phyloP scores from a whole-genome alignment of 1,140 invertebrate genomes.

The Caerostris extrusa region DNA sequence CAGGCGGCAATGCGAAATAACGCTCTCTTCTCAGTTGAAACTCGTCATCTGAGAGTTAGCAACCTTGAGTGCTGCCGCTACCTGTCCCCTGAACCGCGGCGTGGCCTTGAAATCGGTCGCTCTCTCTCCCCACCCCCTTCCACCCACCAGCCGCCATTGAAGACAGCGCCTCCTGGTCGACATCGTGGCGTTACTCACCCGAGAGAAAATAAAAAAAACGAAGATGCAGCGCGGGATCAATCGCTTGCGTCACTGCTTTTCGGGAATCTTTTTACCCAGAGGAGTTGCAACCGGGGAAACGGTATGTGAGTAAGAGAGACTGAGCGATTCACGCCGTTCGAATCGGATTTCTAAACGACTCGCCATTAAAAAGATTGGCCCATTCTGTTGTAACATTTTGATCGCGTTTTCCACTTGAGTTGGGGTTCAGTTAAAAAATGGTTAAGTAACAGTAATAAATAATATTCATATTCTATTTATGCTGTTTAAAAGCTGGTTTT shows the following conservation, averaged over 20 bases:
- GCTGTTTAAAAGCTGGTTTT: no score
- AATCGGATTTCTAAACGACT: no score
- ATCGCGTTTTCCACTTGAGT: no score
- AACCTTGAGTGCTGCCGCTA: slow-evolving; percentile 45
- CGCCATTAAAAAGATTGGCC: no score
- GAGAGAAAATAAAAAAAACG: background rate
- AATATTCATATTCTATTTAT: no score
- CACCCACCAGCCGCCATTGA: background rate
- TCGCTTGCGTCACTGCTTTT: background rate
- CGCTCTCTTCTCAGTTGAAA: background rate
- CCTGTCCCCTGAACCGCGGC: slow-evolving; percentile 42
- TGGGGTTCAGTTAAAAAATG: no score
- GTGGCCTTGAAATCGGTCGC: slow-evolving; percentile 51
- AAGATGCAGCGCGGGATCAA: background rate
- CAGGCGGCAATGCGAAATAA: background rate
- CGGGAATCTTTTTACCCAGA: no score
- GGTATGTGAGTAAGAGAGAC: no score
- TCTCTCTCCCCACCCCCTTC: background rate
- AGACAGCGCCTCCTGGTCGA: background rate
- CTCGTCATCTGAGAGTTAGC: slow-evolving; percentile 13
- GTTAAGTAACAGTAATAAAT: no score
- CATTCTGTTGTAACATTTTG: no score
- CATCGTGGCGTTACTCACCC: background rate
- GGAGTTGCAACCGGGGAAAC: no score
- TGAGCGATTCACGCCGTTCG: no score